These are phyloP conservation scores for Oreonectes daqikongensis DNA, from an alignment of 2,797 vertebrate genomes.

Conservation along the genomic window DNA sequence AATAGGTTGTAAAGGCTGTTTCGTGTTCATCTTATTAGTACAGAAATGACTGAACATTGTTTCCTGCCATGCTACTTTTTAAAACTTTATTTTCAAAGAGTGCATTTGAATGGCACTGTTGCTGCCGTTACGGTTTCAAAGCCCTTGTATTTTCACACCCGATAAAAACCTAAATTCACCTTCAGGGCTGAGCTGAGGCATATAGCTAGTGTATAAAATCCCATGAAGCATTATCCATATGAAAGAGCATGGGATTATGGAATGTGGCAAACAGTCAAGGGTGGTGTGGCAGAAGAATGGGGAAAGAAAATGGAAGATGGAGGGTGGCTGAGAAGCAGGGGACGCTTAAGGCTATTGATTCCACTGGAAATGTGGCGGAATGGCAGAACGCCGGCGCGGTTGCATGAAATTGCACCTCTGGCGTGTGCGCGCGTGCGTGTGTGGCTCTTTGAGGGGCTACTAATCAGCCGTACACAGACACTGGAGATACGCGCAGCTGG, in stretches of 20 bases:
- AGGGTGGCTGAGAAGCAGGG: neutral
- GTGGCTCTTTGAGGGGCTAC: constrained; percentile 72
- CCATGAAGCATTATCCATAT: constrained; percentile 60
- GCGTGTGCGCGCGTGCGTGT: constrained; percentile 64
- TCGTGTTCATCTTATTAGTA: too few species aligned
- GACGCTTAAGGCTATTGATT: constrained; percentile 43
- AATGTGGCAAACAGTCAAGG: constrained; percentile 58
- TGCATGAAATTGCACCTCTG: constrained; percentile 77
- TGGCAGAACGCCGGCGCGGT: constrained; percentile 59
- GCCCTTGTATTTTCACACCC: neutral
- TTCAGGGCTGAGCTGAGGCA: constrained; percentile 49
- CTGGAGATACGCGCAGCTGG: constrained; percentile 68
- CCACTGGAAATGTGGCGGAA: constrained; percentile 45
- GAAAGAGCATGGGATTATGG: constrained; percentile 49
- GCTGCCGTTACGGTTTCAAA: neutral
- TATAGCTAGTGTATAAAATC: constrained; percentile 53
- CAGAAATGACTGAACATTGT: neutral
- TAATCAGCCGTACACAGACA: constrained; percentile 79
- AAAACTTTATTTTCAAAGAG: neutral
- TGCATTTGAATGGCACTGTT: neutral
- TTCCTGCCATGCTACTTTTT: neutral
- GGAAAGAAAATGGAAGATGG: constrained; percentile 17
- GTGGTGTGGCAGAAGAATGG: neutral
- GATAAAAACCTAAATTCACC: neutral
- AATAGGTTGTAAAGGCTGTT: neutral